These are phyloP conservation scores for Coreoperca whiteheadi DNA, from an alignment of 2,113 vertebrate genomes.

Conservation along the genomic window DNA sequence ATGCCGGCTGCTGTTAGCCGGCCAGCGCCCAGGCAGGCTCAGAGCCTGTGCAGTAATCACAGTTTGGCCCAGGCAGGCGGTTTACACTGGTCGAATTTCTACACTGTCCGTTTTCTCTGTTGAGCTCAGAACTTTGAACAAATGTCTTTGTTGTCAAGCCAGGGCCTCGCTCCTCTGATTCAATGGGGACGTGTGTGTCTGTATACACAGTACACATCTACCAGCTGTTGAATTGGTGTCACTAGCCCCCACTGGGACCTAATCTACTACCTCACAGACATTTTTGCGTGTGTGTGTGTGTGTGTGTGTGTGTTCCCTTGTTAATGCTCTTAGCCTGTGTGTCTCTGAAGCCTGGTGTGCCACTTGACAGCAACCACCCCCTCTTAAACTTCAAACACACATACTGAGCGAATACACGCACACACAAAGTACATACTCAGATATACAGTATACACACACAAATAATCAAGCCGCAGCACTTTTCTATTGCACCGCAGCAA, in stretches of 20 bases:
- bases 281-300: slow-evolving; percentile 35
- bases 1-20: slow-evolving; percentile 1
- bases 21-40: not conserved
- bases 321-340: slow-evolving; percentile 54
- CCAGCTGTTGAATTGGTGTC: slow-evolving; percentile 79
- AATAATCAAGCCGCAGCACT: not conserved
- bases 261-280: slow-evolving; percentile 66
- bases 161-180: slow-evolving; percentile 52
- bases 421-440: not conserved
- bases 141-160: slow-evolving; percentile 60
- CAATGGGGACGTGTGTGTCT: slow-evolving; percentile 31
- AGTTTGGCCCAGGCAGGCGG: not conserved
- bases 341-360: slow-evolving; percentile 67
- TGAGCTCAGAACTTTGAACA: slow-evolving; percentile 61
- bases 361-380: slow-evolving; percentile 62
- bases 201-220: slow-evolving; percentile 52
- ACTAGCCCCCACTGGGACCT: slow-evolving; percentile 65
- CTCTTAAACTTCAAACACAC: slow-evolving; percentile 39
- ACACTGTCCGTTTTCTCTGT: slow-evolving; percentile 34
- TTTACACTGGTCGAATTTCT: slow-evolving; percentile 12
- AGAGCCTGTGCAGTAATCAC: slow-evolving; percentile 31
- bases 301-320: slow-evolving; percentile 3
- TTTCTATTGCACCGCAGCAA: slow-evolving; percentile 3
- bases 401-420: slow-evolving; percentile 25
- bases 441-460: not conserved